Evolutionary conservation across 2,888 invertebrate species (phyloP).

Genomic region (Oeneis ivallda): DNA sequence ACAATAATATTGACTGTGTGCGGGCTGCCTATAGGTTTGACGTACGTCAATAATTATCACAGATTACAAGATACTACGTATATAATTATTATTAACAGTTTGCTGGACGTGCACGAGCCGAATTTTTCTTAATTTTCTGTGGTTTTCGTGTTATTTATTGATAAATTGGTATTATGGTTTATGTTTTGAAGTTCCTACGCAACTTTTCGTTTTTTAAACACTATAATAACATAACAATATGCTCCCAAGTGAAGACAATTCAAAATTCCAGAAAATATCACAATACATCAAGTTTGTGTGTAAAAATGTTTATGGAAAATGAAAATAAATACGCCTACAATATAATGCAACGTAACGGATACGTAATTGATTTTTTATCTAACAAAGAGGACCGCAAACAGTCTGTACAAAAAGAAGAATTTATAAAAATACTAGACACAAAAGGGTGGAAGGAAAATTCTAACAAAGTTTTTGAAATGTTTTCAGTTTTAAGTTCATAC

Average conservation of each 20-base stretch:
- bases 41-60: too few species aligned
- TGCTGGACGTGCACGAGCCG: too few species aligned
- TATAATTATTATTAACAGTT: too few species aligned
- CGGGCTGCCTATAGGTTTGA: too few species aligned
- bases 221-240: not conserved
- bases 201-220: constrained; percentile 8
- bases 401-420: constrained; percentile 47
- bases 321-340: constrained; percentile 71
- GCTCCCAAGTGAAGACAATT: constrained; percentile 3
- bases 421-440: constrained; percentile 49
- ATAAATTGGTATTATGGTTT: not conserved
- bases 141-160: not conserved
- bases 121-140: not conserved
- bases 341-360: constrained; percentile 65
- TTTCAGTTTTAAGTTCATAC: constrained; percentile 59
- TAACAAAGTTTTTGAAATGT: constrained; percentile 55
- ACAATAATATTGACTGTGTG: too few species aligned
- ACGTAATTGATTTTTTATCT: constrained; percentile 50
- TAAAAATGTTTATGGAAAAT: constrained; percentile 64
- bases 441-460: constrained; percentile 56
- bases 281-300: constrained; percentile 44
- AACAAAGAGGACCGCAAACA: constrained; percentile 23
- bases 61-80: too few species aligned
- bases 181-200: not conserved
- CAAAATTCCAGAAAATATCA: constrained; percentile 36